Percentiles rank a stretch among this genome's conserved stretches.
Evolutionary conservation across 2,113 vertebrate genomes (phyloP).

Genomic region (Sarotherodon lohbergeri): DNA sequence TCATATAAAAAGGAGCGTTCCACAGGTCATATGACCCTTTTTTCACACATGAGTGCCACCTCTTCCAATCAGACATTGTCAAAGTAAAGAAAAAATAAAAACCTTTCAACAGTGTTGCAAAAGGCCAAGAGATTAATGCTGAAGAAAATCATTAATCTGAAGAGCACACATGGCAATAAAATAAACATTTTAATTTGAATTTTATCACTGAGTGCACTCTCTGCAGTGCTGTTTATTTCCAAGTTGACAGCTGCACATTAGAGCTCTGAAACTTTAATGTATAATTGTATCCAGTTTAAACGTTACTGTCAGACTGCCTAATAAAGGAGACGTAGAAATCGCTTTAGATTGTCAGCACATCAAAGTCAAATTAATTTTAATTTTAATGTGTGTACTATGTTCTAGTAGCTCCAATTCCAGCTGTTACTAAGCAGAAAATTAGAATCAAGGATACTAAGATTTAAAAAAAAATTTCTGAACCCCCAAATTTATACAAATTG

Average conservation of each 20-base stretch:
- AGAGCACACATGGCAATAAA: neutral
- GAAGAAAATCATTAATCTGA: neutral
- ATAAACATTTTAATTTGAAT: neutral
- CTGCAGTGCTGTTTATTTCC: neutral
- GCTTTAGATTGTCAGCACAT: neutral
- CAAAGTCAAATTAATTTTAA: neutral
- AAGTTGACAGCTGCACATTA: neutral
- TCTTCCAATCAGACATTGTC: neutral
- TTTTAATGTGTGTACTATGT: neutral
- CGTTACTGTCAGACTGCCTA: neutral
- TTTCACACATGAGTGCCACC: neutral
- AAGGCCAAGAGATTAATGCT: neutral
- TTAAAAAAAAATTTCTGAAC: neutral
- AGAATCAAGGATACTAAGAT: neutral
- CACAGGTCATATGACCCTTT: neutral
- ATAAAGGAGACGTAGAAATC: neutral
- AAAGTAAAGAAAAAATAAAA: neutral
- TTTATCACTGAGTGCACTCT: neutral
- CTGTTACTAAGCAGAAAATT: neutral
- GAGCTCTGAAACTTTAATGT: neutral
- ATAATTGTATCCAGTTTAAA: neutral
- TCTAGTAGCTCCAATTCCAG: neutral
- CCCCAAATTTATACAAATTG: neutral
- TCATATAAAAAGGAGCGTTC: neutral
- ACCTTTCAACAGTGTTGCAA: neutral